These are phyloP conservation scores for Paracentrotus lividus DNA, from an alignment of 53 echinoderm and acorn worm genomes.

Conservation along the genomic window DNA sequence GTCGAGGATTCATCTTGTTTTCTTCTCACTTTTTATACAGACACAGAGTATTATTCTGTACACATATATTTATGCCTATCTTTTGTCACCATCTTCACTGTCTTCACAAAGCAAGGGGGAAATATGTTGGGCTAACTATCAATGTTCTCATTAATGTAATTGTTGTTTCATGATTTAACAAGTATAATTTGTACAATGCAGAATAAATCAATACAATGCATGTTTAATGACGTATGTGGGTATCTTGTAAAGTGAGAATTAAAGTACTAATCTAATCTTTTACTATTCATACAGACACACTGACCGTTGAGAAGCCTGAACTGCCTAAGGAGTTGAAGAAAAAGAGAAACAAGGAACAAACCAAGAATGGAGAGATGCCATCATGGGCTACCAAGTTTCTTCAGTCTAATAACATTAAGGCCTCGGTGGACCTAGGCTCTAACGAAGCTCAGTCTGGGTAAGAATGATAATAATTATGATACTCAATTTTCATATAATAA, in stretches of 20 bases:
- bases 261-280: neutral
- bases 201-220: too few relatives aligned
- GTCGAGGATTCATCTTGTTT: too few relatives aligned
- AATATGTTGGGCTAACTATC: neutral
- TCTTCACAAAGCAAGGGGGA: neutral
- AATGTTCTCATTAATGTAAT: neutral
- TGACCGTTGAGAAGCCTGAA: slow-evolving; percentile 91
- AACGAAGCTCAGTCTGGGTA: slow-evolving; percentile 31
- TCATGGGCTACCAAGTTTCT: slow-evolving; percentile 97
- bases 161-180: neutral
- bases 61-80: neutral
- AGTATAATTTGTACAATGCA: too few relatives aligned
- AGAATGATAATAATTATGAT: too few relatives aligned
- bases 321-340: slow-evolving; percentile 85
- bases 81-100: neutral
- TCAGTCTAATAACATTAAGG: slow-evolving; percentile 86
- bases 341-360: slow-evolving; percentile 87
- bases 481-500: too few relatives aligned
- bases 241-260: neutral
- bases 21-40: too few relatives aligned
- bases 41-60: too few relatives aligned
- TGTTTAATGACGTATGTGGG: neutral
- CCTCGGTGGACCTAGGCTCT: slow-evolving; percentile 80
- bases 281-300: slow-evolving; percentile 74
- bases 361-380: slow-evolving; percentile 95